Conservation (phyloP, 2,888 invertebrate genomes). For the Digitonthophagus gazella region DNA sequence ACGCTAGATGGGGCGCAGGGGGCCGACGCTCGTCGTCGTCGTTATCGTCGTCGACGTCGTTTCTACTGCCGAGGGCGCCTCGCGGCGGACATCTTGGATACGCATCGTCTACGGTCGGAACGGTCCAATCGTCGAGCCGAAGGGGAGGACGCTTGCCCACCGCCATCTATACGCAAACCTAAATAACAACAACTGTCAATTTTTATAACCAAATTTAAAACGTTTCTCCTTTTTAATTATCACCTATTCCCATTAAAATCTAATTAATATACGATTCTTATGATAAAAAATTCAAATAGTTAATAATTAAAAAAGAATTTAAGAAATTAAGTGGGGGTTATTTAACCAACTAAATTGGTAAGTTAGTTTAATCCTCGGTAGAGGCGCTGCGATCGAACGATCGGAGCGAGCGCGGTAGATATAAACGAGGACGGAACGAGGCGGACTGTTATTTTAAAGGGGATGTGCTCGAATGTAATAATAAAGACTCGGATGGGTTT, state of each 20-base stretch:
- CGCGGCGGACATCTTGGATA: constrained; percentile 13
- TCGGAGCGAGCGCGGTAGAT: too few species aligned
- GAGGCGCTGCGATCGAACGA: too few species aligned
- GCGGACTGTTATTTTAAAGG: constrained; percentile 26
- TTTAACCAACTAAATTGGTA: too few species aligned
- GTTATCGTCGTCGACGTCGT: not conserved
- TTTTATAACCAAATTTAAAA: not conserved
- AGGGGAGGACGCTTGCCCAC: not conserved
- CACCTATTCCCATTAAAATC: not conserved
- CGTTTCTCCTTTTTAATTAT: not conserved
- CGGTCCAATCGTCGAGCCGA: constrained; percentile 1
- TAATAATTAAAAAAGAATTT: too few species aligned
- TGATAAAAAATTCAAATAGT: not conserved
- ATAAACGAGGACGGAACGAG: constrained; percentile 7
- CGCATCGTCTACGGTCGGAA: constrained; percentile 8
- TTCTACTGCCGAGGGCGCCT: not conserved
- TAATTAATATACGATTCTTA: too few species aligned
- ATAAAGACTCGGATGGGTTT: not conserved
- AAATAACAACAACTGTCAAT: not conserved
- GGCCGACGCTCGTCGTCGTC: not conserved
- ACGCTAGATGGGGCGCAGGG: not conserved
- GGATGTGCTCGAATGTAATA: constrained; percentile 13
- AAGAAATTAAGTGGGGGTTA: too few species aligned
- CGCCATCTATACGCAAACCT: not conserved
- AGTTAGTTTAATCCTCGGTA: too few species aligned